Percentiles rank a stretch among this genome's conserved stretches.
phyloP scores from a whole-genome alignment of 2,888 invertebrate genomes.

The Xylophagus ater region DNA sequence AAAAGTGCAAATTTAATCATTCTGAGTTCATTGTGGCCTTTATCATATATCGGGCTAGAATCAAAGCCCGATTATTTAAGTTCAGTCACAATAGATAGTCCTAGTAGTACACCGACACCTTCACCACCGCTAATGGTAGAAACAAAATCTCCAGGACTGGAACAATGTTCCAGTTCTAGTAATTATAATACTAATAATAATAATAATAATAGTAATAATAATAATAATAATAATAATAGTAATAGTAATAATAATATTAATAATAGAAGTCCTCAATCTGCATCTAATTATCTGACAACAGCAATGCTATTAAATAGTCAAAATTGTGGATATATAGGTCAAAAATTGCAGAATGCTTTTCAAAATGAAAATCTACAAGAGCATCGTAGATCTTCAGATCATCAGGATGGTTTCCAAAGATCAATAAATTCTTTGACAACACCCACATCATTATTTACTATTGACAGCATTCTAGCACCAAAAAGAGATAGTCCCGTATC shows the following conservation, averaged over 20 bases:
- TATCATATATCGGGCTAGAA: slow-evolving; percentile 35
- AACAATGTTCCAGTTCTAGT: slow-evolving; percentile 10
- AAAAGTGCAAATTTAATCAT: slow-evolving; percentile 23
- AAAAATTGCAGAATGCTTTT: slow-evolving; percentile 36
- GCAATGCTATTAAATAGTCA: slow-evolving; percentile 39
- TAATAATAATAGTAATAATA: slow-evolving; percentile 7
- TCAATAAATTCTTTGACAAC: slow-evolving; percentile 20
- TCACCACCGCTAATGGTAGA: slow-evolving; percentile 22
- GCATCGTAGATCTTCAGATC: slow-evolving; percentile 23
- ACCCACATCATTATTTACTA: slow-evolving; percentile 60
- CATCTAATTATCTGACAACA: slow-evolving; percentile 31
- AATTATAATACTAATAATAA: slow-evolving; percentile 8
- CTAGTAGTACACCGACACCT: slow-evolving; percentile 30
- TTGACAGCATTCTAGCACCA: slow-evolving; percentile 76
- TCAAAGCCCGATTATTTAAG: slow-evolving; percentile 28
- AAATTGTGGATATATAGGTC: slow-evolving; percentile 37
- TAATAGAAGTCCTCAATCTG: slow-evolving; percentile 21
- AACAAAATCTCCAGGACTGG: slow-evolving; percentile 17
- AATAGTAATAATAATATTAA: slow-evolving; percentile 10
- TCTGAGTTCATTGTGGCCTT: slow-evolving; percentile 40
- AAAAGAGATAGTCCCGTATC: slow-evolving; percentile 30
- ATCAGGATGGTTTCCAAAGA: slow-evolving; percentile 19
- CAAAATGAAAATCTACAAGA: slow-evolving; percentile 29
- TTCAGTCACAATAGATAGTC: slow-evolving; percentile 31
- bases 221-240: slow-evolving; percentile 10